These are phyloP conservation scores for Tyrannus savana DNA, from an alignment of 2,113 vertebrate species.

Conservation along the genomic window DNA sequence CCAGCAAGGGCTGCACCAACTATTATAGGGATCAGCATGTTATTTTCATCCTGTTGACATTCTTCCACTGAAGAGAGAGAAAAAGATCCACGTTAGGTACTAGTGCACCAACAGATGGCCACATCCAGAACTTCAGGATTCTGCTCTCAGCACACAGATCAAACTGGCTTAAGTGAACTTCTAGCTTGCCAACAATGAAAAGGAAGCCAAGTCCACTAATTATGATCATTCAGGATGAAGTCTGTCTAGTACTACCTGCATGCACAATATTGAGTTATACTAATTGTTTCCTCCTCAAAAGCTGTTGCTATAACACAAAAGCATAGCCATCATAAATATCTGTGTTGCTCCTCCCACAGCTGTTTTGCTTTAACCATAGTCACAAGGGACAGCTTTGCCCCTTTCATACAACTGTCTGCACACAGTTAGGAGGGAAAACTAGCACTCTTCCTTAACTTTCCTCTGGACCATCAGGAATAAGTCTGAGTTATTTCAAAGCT, in stretches of 20 bases:
- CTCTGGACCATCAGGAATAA: background rate
- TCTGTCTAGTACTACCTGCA: background rate
- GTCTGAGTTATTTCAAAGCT: background rate
- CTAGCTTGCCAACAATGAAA: background rate
- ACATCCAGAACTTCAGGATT: background rate
- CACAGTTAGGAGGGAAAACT: background rate
- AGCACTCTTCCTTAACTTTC: background rate
- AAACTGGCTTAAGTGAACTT: background rate
- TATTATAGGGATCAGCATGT: slow-evolving; percentile 95
- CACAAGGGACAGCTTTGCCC: background rate
- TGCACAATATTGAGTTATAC: background rate
- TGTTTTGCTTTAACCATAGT: background rate
- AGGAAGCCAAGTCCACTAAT: background rate
- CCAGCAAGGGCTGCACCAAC: slow-evolving; percentile 93
- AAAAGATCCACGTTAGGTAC: background rate
- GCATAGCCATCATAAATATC: background rate
- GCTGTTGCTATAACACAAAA: background rate
- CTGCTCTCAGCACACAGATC: background rate
- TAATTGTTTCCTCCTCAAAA: background rate
- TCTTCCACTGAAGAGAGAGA: slow-evolving; percentile 82
- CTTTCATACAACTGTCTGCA: background rate
- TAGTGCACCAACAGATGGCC: background rate
- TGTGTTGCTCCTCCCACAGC: rapidly evolving
- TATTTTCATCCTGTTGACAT: slow-evolving; percentile 88
- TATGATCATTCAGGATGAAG: background rate